phyloP scores from a whole-genome alignment of 2,113 vertebrate species.

The Phodopus roborovskii region DNA sequence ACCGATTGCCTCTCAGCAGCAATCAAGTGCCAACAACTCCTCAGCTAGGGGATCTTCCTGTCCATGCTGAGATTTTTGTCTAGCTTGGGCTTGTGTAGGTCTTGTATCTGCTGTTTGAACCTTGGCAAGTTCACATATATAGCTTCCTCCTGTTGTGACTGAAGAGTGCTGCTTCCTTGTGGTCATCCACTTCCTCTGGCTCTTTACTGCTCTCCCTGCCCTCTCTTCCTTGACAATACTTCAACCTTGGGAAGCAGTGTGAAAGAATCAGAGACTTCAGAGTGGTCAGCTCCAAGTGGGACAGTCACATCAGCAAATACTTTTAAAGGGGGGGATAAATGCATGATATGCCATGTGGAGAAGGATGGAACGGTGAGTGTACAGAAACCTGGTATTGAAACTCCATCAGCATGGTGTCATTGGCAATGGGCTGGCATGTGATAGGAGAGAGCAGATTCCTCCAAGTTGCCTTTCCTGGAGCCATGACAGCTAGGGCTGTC shows the following conservation, averaged over 20 bases:
- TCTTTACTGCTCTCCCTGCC: too few species aligned
- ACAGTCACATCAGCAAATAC: background rate
- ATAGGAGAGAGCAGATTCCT: background rate
- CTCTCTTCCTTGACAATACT: background rate
- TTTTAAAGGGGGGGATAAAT: background rate
- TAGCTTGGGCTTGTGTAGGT: background rate
- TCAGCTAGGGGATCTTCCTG: background rate
- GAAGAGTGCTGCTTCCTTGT: background rate
- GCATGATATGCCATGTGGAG: accelerated
- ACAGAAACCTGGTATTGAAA: background rate
- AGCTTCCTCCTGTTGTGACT: background rate
- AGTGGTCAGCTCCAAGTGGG: background rate
- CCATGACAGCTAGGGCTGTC: background rate
- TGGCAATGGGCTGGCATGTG: background rate
- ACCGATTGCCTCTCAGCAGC: background rate
- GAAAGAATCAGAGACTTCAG: background rate
- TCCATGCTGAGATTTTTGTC: background rate
- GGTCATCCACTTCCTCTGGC: too few species aligned
- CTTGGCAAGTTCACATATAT: background rate
- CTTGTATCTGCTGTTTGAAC: background rate
- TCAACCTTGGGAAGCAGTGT: background rate
- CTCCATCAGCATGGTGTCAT: background rate
- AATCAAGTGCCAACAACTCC: background rate
- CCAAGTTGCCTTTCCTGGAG: background rate
- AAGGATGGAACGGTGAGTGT: too few species aligned